These are phyloP conservation scores for Dinocampus coccinellae DNA, from an alignment of 2,888 invertebrate species.

Conservation along the genomic window DNA sequence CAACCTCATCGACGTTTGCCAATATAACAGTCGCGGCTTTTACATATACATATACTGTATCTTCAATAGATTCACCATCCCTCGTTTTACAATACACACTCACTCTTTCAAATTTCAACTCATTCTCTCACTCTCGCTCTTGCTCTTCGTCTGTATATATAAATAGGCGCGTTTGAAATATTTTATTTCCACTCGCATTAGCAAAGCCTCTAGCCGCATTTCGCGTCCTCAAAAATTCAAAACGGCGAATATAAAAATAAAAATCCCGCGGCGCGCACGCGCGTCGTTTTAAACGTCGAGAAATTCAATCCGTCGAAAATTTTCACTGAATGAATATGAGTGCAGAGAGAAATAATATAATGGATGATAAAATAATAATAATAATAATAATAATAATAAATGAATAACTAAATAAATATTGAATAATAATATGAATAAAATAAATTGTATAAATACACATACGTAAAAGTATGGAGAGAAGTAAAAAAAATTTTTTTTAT, in stretches of 20 bases:
- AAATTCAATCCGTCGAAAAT: constrained; percentile 37
- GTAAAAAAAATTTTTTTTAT: too few species aligned
- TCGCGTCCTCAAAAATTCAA: constrained; percentile 49
- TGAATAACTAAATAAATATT: too few species aligned
- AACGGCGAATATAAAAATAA: constrained; percentile 37
- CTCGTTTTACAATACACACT: background rate
- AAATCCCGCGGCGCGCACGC: constrained; percentile 27
- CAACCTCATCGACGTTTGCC: constrained; percentile 27
- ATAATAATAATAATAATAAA: too few species aligned
- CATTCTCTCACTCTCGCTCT: constrained; percentile 13
- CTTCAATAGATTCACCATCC: constrained; percentile 34
- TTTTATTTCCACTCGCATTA: constrained; percentile 63
- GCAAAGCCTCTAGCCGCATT: constrained; percentile 55
- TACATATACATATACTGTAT: constrained; percentile 4
- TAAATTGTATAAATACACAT: too few species aligned
- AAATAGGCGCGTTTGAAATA: constrained; percentile 58
- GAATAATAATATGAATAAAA: too few species aligned
- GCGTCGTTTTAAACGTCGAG: constrained; percentile 20
- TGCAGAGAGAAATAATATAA: background rate
- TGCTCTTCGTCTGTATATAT: background rate
- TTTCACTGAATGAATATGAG: constrained; percentile 19
- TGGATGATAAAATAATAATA: background rate
- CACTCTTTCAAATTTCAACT: too few species aligned
- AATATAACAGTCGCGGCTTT: constrained; percentile 23
- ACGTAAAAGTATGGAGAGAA: too few species aligned